Base-by-base conservation (phyloP, 2,888 invertebrate species). In the Diogma glabrata region DNA sequence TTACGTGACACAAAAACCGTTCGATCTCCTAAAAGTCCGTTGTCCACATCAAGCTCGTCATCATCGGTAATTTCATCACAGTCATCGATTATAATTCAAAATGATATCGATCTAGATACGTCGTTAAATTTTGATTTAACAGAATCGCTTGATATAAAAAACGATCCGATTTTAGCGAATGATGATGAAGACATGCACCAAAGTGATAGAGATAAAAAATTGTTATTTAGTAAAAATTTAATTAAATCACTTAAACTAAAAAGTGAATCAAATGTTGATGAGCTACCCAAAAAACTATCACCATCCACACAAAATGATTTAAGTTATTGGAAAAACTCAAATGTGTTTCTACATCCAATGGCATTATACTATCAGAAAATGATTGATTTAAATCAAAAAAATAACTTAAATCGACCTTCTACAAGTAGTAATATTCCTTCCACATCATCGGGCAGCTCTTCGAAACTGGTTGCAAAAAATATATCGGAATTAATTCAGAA, bases 331-430 rank as follows among this genome's bases (percentile, higher is more conserved):
- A 83, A 81, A 0, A 77, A 78, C 57, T 77, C 81, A 0, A 82
- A 82, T 1, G 74, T 84, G 0, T 80, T 84, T 58, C 76, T 86
- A 56, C 84, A 86, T 55, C 87, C 87, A 0, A 72, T 85, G 65
- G 83, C 84, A 0, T 79, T 86, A 33, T 86, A 86, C 64, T 87
- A 86, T 60, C 86, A 86, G 61, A 76, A 82, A 61, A 72, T 87
- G 62, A 78, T 84, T 1, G 79, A 81, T 24, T 20, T 50, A 9
- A 30, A 30, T 30, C 30, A 48, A 9, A 33, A 20, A 20, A 12
- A 4, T 4, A 16, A 14, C 3, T 14, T 36, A 7, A 36, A 24
- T 24, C 9, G 6, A 7, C 22, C 22, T 14, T n/a, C 46, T 2
- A 16, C 46, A n/a, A 14, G 8, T 3, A 23, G 23, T 45, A 14